A percentile compares a stretch with the other conserved stretches of the same genome.
Conservation (phyloP, 1,140 invertebrate species). For the Papilio aristodemus region DNA sequence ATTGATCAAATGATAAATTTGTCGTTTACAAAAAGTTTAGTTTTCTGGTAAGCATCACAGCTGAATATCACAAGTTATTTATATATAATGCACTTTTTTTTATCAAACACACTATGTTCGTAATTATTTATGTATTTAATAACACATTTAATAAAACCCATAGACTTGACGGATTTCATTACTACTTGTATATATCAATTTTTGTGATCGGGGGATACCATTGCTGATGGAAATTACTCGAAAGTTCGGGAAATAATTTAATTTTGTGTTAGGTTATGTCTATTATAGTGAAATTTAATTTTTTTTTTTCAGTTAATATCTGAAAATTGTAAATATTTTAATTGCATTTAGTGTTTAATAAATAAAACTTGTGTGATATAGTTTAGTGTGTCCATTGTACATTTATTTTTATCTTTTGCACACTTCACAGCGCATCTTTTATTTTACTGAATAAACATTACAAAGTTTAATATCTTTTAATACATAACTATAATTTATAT, state of each 20-base stretch:
- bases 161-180: background rate
- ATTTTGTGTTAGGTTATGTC: background rate
- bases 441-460: constrained; percentile 9
- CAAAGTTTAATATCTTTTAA: background rate
- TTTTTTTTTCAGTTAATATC: background rate
- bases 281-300: background rate
- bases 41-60: too few species aligned
- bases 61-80: too few species aligned
- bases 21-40: too few species aligned
- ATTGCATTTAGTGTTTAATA: constrained; percentile 31
- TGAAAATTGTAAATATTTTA: constrained; percentile 23
- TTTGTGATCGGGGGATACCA: too few species aligned
- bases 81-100: too few species aligned
- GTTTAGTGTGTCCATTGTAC: constrained; percentile 7
- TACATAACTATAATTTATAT: too few species aligned
- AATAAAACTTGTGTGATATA: constrained; percentile 28
- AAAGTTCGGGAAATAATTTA: too few species aligned
- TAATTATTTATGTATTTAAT: too few species aligned
- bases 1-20: too few species aligned
- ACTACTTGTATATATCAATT: too few species aligned
- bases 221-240: too few species aligned
- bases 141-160: background rate
- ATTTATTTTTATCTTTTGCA: constrained; percentile 7
- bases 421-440: background rate
- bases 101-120: too few species aligned